Base-by-base conservation (phyloP, 2,888 invertebrate genomes). In the Lepidocyrtoides sp. region DNA sequence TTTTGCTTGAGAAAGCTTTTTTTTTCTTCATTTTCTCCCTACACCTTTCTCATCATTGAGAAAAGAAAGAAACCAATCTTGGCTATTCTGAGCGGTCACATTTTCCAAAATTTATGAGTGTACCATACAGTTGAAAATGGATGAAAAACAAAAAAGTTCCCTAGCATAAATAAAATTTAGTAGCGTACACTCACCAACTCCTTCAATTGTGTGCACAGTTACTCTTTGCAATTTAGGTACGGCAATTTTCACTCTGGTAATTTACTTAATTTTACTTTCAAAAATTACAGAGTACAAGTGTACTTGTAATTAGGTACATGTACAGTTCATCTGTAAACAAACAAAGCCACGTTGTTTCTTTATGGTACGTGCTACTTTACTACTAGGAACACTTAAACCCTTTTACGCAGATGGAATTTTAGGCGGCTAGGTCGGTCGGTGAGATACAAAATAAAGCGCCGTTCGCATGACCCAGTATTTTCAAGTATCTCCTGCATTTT, bases 51-150 rank as follows among this genome's bases (percentile, higher is more conserved):
- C 29, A 51, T 5, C n/a, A 32, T 14, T 51, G 51, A 10, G 51
- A 51, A 14, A 36, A 69, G 2, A 17, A 41, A 69, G n/a, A 72
- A 72, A 48, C 72, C 72, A 72, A 72, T 72, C 72, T 72, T 48
- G 26, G 72, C 48, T 72, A 44, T 44, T 72, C 48, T 10, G 5
- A 17, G 10, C 48, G 20, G 23, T 20, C 41, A 20, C 44, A 72
- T 44, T n/a, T 48, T 44, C 4, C n/a, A n/a, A n/a, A n/a, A n/a
- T n/a, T n/a, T n/a, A n/a, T n/a, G n/a, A n/a, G n/a, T n/a, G n/a
- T n/a, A n/a, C n/a, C n/a, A n/a, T n/a, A n/a, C n/a, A n/a, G n/a
- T n/a, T n/a, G n/a, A n/a, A n/a, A n/a, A n/a, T n/a, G n/a, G n/a
- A n/a, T n/a, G n/a, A n/a, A n/a, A n/a, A n/a, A n/a, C n/a, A n/a